phyloP scores from a whole-genome alignment of 2,888 invertebrate species.

The Crocallis elinguaria region DNA sequence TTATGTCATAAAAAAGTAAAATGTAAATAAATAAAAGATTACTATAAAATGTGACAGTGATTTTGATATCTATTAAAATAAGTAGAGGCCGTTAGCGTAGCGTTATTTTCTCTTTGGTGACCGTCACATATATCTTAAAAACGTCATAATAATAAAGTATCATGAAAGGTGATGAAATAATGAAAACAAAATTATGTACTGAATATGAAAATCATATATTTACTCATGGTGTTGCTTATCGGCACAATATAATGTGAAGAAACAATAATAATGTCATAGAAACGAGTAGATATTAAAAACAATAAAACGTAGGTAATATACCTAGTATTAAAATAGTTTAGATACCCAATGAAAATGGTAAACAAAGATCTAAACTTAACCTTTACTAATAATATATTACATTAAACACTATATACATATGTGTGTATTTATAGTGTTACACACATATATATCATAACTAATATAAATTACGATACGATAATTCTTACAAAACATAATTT shows the following conservation, averaged over 20 bases:
- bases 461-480: slow-evolving; percentile 4
- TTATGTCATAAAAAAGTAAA: slow-evolving; percentile 17
- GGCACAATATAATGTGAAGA: too few species aligned
- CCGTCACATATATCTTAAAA: neutral
- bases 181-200: too few species aligned
- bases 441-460: too few species aligned
- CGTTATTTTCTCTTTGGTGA: too few species aligned
- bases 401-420: too few species aligned
- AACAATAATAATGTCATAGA: too few species aligned
- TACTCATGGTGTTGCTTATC: too few species aligned
- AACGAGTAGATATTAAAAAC: neutral
- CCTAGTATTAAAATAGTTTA: neutral
- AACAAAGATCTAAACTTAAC: slow-evolving; percentile 8
- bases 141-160: too few species aligned
- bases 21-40: slow-evolving; percentile 17
- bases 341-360: neutral
- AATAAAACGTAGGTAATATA: neutral
- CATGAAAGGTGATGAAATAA: too few species aligned
- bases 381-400: neutral
- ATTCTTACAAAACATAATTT: slow-evolving; percentile 20
- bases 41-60: slow-evolving; percentile 11
- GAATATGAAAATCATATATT: too few species aligned
- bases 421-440: too few species aligned
- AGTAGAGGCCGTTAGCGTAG: slow-evolving; percentile 12
- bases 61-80: slow-evolving; percentile 27